These are phyloP conservation scores for Clivina fossor DNA, from an alignment of 2,888 invertebrate species.

Conservation along the genomic window DNA sequence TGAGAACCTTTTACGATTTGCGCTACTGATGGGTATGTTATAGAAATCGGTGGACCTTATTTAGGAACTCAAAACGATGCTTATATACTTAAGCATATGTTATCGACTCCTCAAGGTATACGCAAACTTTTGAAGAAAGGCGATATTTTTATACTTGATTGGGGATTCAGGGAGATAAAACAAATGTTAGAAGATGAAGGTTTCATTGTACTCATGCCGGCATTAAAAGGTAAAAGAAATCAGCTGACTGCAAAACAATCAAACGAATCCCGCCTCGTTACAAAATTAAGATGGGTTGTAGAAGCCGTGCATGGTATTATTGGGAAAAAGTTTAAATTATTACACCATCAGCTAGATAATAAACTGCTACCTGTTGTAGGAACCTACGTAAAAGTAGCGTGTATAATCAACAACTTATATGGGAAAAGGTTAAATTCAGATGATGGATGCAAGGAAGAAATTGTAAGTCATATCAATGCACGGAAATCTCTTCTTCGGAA, in stretches of 20 bases:
- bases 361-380: slow-evolving; percentile 34
- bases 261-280: slow-evolving; percentile 36
- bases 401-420: slow-evolving; percentile 36
- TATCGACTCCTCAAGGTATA: slow-evolving; percentile 26
- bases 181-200: slow-evolving; percentile 32
- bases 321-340: slow-evolving; percentile 38
- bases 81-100: slow-evolving; percentile 18
- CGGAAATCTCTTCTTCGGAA: no score
- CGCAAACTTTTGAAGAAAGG: slow-evolving; percentile 32
- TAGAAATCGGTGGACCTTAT: slow-evolving; percentile 38
- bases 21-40: slow-evolving; percentile 37
- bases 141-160: slow-evolving; percentile 40
- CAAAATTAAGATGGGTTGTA: slow-evolving; percentile 37
- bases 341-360: slow-evolving; percentile 38
- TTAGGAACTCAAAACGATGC: slow-evolving; percentile 38
- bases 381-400: slow-evolving; percentile 34
- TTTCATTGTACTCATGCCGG: slow-evolving; percentile 39
- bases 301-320: slow-evolving; percentile 41
- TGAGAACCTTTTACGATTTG: slow-evolving; percentile 40
- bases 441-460: background rate
- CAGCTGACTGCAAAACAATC: slow-evolving; percentile 38
- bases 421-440: slow-evolving; percentile 36
- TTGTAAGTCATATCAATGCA: background rate
- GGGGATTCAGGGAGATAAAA: slow-evolving; percentile 31
- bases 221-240: slow-evolving; percentile 38